phyloP scores from a whole-genome alignment of 2,113 vertebrate species.

The Eulemur macaco region DNA sequence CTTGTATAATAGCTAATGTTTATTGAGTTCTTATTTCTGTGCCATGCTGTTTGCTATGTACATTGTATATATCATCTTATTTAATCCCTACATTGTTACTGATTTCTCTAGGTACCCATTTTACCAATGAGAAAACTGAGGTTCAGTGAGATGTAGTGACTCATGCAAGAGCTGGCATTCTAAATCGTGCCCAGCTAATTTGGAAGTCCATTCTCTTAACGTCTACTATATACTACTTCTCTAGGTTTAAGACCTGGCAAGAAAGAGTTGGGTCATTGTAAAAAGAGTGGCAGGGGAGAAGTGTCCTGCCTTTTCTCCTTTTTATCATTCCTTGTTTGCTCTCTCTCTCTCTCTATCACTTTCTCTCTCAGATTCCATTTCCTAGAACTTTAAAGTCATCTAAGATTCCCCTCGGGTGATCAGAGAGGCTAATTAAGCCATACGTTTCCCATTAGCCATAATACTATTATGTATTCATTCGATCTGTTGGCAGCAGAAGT shows the following conservation, averaged over 20 bases:
- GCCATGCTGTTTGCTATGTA: not conserved
- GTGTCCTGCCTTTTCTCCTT: not conserved
- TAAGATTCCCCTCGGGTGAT: conserved; percentile 54
- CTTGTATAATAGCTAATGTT: not conserved
- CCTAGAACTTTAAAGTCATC: conserved; percentile 46
- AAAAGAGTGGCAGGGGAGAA: not conserved
- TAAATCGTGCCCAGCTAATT: conserved; percentile 11
- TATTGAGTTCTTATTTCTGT: not conserved
- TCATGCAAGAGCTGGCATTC: conserved; percentile 34
- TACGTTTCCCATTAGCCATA: conserved; percentile 7
- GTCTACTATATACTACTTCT: not conserved
- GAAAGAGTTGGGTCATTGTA: not conserved
- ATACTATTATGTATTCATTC: conserved; percentile 54
- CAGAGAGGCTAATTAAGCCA: conserved; percentile 61
- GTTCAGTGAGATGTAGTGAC: conserved; percentile 36
- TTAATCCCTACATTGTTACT: not conserved
- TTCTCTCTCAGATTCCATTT: conserved; percentile 32
- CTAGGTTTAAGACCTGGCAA: not conserved
- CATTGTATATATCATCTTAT: not conserved
- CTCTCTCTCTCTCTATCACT: not conserved
- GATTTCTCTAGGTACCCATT: conserved; percentile 33
- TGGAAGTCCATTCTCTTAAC: conserved; percentile 37
- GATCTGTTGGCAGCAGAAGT: conserved; percentile 32
- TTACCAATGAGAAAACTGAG: conserved; percentile 18
- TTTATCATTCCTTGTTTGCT: not conserved